phyloP scores from a whole-genome alignment of 2,797 vertebrate species.

The Squalus acanthias region DNA sequence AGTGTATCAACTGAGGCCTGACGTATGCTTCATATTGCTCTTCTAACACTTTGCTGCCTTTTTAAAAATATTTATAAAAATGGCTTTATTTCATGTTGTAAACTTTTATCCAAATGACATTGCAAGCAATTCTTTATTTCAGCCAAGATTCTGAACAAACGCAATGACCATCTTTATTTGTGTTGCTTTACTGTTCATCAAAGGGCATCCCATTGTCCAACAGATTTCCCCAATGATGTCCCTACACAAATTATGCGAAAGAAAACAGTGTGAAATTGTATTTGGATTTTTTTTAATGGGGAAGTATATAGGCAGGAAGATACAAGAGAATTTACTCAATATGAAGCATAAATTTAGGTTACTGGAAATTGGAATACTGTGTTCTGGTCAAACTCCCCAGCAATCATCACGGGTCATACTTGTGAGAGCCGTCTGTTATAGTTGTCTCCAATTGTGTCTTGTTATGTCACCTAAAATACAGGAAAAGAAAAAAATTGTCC shows the following conservation, averaged over 20 bases:
- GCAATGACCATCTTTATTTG: background rate
- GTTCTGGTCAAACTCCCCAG: background rate
- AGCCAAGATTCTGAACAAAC: background rate
- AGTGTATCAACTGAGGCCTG: background rate
- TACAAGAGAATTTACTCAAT: background rate
- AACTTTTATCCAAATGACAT: background rate
- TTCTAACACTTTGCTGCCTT: background rate
- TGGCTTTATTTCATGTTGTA: background rate
- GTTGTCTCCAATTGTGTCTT: background rate
- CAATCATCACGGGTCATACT: background rate
- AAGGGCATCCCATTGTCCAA: background rate
- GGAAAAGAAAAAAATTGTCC: background rate
- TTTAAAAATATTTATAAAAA: background rate
- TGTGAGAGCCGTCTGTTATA: background rate
- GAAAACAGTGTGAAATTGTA: background rate
- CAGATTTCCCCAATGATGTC: background rate
- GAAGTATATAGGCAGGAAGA: background rate
- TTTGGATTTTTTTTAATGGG: constrained; percentile 1
- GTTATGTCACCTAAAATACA: background rate
- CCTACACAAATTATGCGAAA: background rate
- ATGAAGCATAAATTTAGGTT: background rate
- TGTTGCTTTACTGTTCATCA: background rate
- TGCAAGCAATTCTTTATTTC: background rate
- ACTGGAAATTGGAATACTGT: background rate
- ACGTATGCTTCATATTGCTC: background rate